These are phyloP conservation scores for Drosophila borborema DNA, from an alignment of 2,888 invertebrate species.

Conservation along the genomic window DNA sequence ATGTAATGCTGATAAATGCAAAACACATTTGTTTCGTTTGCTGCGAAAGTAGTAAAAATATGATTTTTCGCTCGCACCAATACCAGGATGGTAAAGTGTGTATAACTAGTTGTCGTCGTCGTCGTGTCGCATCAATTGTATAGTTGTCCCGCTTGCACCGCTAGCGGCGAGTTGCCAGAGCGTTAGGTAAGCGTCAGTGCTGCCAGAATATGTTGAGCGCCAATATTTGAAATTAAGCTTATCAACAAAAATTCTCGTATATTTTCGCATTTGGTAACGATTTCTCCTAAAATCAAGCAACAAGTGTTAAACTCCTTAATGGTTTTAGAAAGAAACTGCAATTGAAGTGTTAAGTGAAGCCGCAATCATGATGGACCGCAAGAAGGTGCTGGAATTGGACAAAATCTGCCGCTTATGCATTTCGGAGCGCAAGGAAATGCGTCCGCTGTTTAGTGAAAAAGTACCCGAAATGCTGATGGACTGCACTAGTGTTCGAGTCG, in stretches of 20 bases:
- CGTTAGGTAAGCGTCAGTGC: constrained; percentile 22
- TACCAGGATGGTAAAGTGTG: constrained; percentile 69
- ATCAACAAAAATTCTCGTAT: constrained; percentile 46
- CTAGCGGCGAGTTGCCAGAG: constrained; percentile 41
- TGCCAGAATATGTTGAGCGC: constrained; percentile 43
- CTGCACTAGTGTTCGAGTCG: constrained; percentile 88
- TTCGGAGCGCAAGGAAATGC: constrained; percentile 88
- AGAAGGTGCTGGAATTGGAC: constrained; percentile 86
- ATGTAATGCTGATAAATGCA: constrained; percentile 12
- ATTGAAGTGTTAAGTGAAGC: constrained; percentile 2
- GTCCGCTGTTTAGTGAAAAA: constrained; percentile 88
- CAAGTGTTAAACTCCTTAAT: constrained; percentile 22
- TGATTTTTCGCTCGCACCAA: constrained; percentile 77
- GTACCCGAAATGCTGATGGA: constrained; percentile 89
- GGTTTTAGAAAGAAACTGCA: constrained; percentile 14
- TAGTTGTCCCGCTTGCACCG: constrained; percentile 50
- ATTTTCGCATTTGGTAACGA: constrained; percentile 16
- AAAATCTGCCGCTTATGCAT: constrained; percentile 89
- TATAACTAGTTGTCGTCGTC: constrained; percentile 71
- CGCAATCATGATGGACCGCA: constrained; percentile 80
- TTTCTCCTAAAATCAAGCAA: constrained; percentile 7
- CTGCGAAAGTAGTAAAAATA: constrained; percentile 63
- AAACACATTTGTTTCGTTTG: constrained; percentile 50
- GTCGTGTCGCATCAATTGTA: constrained; percentile 45
- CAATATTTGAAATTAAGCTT: constrained; percentile 31